phyloP scores from a whole-genome alignment of 2,797 vertebrate genomes.

The Halcyon badia region DNA sequence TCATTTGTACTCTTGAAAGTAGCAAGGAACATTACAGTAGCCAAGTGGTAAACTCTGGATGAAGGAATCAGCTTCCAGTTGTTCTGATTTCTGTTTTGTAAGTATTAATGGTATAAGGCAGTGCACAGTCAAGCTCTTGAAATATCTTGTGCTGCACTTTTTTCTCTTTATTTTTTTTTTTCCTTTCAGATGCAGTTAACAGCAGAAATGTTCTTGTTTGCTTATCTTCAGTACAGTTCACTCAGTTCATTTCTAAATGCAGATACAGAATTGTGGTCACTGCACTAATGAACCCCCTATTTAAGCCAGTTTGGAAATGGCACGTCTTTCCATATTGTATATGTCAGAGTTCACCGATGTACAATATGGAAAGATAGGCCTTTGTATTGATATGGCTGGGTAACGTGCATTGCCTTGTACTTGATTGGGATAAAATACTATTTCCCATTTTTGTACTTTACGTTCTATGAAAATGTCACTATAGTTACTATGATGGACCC shows the following conservation, averaged over 20 bases:
- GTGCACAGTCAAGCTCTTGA: neutral
- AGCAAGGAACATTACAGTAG: constrained; percentile 30
- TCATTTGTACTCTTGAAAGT: constrained; percentile 13
- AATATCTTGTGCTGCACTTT: neutral
- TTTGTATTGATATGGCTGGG: neutral
- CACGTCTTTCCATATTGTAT: too few relatives aligned
- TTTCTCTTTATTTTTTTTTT: neutral
- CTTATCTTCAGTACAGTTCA: neutral
- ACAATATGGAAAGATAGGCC: neutral
- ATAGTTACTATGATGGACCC: neutral
- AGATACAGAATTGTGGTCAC: neutral
- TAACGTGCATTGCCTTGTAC: neutral
- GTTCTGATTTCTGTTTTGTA: neutral
- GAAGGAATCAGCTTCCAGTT: neutral
- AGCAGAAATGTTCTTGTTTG: neutral
- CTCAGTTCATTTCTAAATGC: neutral
- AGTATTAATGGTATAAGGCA: neutral
- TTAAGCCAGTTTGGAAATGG: neutral
- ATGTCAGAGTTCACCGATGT: neutral
- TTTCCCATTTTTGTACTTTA: neutral
- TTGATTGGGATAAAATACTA: neutral
- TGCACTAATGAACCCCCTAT: constrained; percentile 20
- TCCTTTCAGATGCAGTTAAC: neutral
- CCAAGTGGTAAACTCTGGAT: constrained; percentile 12
- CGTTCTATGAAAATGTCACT: neutral